These are phyloP conservation scores for Dicaeum eximium DNA, from an alignment of 2,113 vertebrate species.

Conservation along the genomic window DNA sequence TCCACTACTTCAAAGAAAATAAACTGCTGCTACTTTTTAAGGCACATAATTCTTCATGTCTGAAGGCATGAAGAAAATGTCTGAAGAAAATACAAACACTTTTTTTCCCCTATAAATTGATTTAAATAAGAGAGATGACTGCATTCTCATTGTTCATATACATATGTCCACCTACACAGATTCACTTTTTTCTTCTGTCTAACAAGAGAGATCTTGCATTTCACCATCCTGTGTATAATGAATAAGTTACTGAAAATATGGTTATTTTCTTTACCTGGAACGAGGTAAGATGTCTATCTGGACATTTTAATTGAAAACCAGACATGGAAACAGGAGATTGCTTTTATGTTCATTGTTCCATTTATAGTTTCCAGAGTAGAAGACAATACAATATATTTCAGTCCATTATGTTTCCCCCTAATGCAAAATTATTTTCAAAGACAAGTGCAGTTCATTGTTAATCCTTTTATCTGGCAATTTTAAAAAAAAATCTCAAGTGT, in stretches of 20 bases:
- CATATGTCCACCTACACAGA: background rate
- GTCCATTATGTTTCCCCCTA: background rate
- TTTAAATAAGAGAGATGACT: background rate
- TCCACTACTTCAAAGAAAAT: background rate
- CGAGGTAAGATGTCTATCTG: background rate
- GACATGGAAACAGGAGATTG: background rate
- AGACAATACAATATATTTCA: background rate
- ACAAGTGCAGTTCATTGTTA: background rate
- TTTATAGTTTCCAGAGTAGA: background rate
- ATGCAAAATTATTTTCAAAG: background rate
- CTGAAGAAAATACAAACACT: background rate
- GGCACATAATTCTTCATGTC: background rate
- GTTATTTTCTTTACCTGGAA: background rate
- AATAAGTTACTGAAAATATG: background rate
- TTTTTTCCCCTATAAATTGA: background rate
- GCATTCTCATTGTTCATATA: background rate
- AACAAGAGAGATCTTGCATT: background rate
- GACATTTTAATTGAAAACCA: background rate
- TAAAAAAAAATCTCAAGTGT: background rate
- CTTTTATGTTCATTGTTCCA: rapidly evolving
- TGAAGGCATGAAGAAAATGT: too few species aligned
- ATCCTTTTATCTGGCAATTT: background rate
- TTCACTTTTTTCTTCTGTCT: background rate
- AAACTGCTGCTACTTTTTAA: background rate
- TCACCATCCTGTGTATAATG: background rate